phyloP scores from a whole-genome alignment of 23 tunicate genomes.

The Halocynthia roretzi region DNA sequence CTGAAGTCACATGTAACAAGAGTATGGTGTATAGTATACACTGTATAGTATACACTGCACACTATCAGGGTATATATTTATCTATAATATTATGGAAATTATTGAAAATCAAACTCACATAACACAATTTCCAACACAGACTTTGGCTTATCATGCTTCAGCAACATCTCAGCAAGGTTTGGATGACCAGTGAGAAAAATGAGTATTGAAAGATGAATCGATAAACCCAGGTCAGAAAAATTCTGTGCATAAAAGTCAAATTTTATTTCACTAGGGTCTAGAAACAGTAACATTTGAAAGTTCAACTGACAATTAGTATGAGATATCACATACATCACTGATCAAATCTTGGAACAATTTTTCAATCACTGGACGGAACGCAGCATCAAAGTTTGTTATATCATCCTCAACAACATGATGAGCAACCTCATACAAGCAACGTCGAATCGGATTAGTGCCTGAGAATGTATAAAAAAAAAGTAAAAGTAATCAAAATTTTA shows the following conservation, averaged over 20 bases:
- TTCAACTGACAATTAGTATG: no score
- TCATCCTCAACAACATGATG: not conserved
- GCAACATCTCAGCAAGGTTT: not conserved
- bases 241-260: not conserved
- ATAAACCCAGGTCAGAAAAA: not conserved
- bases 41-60: no score
- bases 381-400: not conserved
- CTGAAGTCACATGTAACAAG: no score
- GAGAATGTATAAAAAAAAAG: no score
- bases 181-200: constrained; percentile 10
- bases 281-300: no score
- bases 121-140: no score
- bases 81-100: no score
- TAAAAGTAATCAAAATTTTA: no score
- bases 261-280: no score
- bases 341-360: not conserved
- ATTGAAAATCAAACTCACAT: no score
- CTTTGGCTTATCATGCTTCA: not conserved
- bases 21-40: no score
- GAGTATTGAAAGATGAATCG: constrained; percentile 2
- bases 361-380: constrained; percentile 4
- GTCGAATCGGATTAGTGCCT: not conserved
- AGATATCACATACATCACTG: not conserved
- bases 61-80: no score
- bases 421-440: constrained; percentile 16